Evolutionary conservation across 1,140 invertebrate species (phyloP).

Genomic region (Panulirus ornatus): DNA sequence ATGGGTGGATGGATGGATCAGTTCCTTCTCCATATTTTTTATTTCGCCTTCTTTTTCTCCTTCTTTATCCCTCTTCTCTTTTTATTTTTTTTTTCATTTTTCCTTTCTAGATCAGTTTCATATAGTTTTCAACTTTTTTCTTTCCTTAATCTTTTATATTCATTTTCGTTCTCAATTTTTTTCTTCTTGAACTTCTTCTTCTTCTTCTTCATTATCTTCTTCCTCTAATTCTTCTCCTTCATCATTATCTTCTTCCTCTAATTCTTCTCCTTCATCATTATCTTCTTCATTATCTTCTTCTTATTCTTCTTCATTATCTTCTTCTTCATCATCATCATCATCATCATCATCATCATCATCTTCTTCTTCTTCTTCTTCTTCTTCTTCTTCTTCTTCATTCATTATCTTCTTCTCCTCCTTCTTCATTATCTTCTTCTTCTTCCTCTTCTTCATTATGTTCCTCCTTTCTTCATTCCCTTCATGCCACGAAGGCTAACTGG

Average conservation of each 20-base stretch:
- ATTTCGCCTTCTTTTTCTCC: not conserved
- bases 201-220: not conserved
- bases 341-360: not conserved
- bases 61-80: not conserved
- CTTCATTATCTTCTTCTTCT: too few relatives aligned
- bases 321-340: not conserved
- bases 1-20: too few relatives aligned
- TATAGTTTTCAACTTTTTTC: not conserved
- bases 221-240: not conserved
- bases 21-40: not conserved
- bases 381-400: not conserved
- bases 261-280: not conserved
- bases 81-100: not conserved
- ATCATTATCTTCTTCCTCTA: not conserved
- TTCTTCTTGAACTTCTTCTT: not conserved
- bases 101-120: not conserved
- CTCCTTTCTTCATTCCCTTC: too few relatives aligned
- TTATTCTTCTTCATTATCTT: not conserved
- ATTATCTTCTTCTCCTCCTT: too few relatives aligned
- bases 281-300: not conserved
- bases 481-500: too few relatives aligned
- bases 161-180: not conserved
- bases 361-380: not conserved
- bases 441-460: too few relatives aligned
- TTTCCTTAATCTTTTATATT: not conserved